phyloP scores from a whole-genome alignment of 2,113 vertebrate species.

The Parotia lawesii region DNA sequence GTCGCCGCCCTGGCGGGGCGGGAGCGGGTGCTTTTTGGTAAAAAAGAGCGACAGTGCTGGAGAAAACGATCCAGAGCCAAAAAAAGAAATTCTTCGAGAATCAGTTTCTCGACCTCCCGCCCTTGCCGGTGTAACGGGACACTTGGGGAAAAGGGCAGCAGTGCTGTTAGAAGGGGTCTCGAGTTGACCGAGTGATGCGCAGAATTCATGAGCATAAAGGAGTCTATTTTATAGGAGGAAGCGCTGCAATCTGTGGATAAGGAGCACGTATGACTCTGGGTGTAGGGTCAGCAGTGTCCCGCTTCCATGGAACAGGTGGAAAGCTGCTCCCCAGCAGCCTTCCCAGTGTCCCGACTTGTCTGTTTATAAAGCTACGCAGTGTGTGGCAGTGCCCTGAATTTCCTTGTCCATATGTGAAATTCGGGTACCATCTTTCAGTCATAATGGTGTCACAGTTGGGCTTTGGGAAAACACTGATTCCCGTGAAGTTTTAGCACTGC shows the following conservation, averaged over 20 bases:
- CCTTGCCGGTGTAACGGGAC: neutral
- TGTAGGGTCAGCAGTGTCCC: neutral
- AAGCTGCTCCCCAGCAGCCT: no score
- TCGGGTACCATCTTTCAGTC: neutral
- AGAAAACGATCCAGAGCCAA: neutral
- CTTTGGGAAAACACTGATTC: neutral
- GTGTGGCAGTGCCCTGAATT: no score
- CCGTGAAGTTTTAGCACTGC: neutral
- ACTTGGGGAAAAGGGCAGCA: neutral
- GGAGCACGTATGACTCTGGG: fast-evolving
- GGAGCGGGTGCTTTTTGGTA: no score
- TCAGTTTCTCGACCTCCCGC: neutral
- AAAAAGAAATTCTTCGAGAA: neutral
- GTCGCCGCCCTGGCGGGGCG: neutral
- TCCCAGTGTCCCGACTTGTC: fast-evolving
- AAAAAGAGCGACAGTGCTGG: neutral
- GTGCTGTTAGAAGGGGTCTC: neutral
- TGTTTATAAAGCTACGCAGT: neutral
- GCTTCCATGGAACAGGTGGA: neutral
- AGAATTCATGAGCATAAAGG: neutral
- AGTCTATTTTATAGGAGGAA: neutral
- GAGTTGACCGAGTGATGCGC: neutral
- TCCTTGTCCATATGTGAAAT: neutral
- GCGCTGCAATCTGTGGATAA: neutral
- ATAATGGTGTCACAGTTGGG: fast-evolving